These are phyloP conservation scores for Hypomecis atomaria DNA, from an alignment of 2,888 invertebrate species.

Conservation along the genomic window DNA sequence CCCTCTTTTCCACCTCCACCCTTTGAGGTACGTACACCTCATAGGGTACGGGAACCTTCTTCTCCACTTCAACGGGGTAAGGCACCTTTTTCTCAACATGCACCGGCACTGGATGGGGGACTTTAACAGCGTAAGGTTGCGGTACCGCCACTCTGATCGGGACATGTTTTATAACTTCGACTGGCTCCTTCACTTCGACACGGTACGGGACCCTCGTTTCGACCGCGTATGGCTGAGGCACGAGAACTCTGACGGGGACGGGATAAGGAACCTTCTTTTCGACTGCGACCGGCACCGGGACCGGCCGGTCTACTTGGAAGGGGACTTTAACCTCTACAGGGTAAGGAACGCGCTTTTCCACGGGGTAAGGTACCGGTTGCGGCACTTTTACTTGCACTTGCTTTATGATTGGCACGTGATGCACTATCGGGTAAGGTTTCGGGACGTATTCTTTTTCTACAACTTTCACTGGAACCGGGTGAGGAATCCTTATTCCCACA, in stretches of 20 bases:
- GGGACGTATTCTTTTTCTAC: conserved; percentile 79
- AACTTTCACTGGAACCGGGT: conserved; percentile 80
- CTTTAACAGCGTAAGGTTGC: conserved; percentile 79
- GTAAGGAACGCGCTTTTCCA: conserved; percentile 75
- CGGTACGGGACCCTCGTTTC: conserved; percentile 78
- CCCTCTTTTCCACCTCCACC: conserved; percentile 57
- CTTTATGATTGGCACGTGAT: conserved; percentile 72
- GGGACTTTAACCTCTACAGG: conserved; percentile 71
- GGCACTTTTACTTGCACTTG: conserved; percentile 76
- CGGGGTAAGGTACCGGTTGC: conserved; percentile 67
- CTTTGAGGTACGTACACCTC: conserved; percentile 49
- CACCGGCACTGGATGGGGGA: conserved; percentile 32
- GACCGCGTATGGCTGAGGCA: conserved; percentile 83
- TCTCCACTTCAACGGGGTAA: conserved; percentile 74
- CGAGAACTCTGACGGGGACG: conserved; percentile 72
- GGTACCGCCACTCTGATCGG: conserved; percentile 71
- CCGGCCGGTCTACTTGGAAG: conserved; percentile 70
- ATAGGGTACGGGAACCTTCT: conserved; percentile 62
- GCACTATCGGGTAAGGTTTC: conserved; percentile 76
- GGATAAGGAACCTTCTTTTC: conserved; percentile 77
- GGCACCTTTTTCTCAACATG: conserved; percentile 72
- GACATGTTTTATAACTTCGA: conserved; percentile 75
- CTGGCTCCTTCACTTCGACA: conserved; percentile 77
- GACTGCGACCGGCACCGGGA: conserved; percentile 69
- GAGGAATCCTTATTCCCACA: conserved; percentile 74